These are phyloP conservation scores for Apteryx mantelli DNA, from an alignment of 2,113 vertebrate genomes.

Conservation along the genomic window DNA sequence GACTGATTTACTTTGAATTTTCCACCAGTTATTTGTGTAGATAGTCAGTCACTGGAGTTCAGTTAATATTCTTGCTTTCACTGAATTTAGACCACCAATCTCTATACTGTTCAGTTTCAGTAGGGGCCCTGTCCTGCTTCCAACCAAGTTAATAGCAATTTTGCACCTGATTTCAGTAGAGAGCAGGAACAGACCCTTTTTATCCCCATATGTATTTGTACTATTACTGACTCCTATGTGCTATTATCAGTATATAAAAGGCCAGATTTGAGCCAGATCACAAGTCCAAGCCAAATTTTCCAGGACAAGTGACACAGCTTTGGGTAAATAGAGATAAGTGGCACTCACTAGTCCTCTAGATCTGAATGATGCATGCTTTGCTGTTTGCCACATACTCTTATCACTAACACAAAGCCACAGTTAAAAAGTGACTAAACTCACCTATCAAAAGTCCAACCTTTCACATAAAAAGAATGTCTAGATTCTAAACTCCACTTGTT, in stretches of 20 bases:
- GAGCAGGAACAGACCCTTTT: neutral
- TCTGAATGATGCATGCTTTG: neutral
- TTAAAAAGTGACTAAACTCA: neutral
- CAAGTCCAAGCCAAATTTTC: neutral
- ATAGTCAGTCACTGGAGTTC: neutral
- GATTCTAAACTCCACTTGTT: neutral
- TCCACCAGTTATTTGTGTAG: neutral
- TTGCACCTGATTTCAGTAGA: neutral
- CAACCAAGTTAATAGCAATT: neutral
- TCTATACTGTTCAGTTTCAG: neutral
- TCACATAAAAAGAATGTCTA: neutral
- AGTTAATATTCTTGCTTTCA: neutral
- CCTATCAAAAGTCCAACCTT: neutral
- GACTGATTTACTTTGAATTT: neutral
- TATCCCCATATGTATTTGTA: neutral
- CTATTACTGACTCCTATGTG: neutral
- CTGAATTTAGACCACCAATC: neutral
- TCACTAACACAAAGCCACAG: neutral
- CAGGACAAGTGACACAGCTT: neutral
- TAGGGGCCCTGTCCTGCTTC: neutral
- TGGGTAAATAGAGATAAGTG: neutral
- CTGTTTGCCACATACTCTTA: rapidly evolving
- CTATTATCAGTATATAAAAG: neutral
- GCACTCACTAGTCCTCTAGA: neutral
- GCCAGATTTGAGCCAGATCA: neutral